Base-by-base conservation (phyloP, 2,888 invertebrate genomes). In the Euclidia mi region DNA sequence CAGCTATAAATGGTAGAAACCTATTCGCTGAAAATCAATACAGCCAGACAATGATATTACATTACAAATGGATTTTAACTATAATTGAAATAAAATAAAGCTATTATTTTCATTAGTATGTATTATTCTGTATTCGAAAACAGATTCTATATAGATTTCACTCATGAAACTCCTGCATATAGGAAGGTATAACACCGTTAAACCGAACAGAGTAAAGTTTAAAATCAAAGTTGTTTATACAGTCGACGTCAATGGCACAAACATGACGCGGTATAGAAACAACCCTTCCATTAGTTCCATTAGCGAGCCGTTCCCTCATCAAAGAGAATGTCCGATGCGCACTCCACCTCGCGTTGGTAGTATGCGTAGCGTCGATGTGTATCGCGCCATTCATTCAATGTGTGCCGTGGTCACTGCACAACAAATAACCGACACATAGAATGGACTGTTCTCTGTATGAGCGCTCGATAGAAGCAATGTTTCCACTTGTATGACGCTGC, bases 311-410 rank as follows among this genome's bases (percentile, higher is more conserved):
- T n/a, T 3, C 37, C 7, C 6, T 28, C 18, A 10, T 41, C 45
- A 38, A 29, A 50, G 41, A 42, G 40, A 56, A 52, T 28, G 52
- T 31, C 41, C 53, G 42, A 51, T 28, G 42, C 38, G 12, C n/a
- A 7, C 31, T 31, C 14, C 9, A 14, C 42, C 9, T 9, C 14
- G 4, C 35, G 43, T 42, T 3, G 3, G 12, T 12, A 18, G 15
- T 3, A 29, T 15, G 0, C 9, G 38, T 15, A 1, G 2, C 11
- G 18, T 38, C 25, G 18, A 31, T 32, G 38, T 44, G 14, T 46
- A 49, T 31, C 34, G 29, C 29, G 20, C 25, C 41, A 29, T 41
- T 40, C 37, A 45, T 15, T 32, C 12, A 20, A 40, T 28, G 28
- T 41, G 17, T 45, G 38, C 14, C 35, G 42, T 17, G 34, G 28